Evolutionary conservation across 2,797 vertebrate species (phyloP).

Genomic region (Spea hammondii): DNA sequence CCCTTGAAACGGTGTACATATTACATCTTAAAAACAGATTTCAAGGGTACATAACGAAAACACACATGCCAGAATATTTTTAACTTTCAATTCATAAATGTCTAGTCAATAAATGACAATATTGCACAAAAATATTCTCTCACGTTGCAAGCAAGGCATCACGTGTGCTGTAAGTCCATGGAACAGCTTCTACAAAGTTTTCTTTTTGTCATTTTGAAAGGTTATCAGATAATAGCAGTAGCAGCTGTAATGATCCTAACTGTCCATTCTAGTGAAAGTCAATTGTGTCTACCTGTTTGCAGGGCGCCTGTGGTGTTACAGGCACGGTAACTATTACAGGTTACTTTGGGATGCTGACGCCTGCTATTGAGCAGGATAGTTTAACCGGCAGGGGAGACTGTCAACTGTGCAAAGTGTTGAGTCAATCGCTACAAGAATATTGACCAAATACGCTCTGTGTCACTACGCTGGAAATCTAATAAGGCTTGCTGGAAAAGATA

Average conservation of each 20-base stretch:
- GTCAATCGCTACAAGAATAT: conserved; percentile 30
- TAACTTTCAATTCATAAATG: too few species aligned
- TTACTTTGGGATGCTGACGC: background rate
- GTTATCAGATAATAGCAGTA: conserved; percentile 18
- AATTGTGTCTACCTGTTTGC: conserved; percentile 21
- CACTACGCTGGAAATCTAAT: conserved; percentile 4
- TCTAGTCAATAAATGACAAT: too few species aligned
- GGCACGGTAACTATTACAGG: conserved; percentile 9
- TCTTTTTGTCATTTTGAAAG: background rate
- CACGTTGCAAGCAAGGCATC: too few species aligned
- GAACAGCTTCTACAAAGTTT: too few species aligned
- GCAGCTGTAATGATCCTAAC: background rate
- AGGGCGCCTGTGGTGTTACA: conserved; percentile 6
- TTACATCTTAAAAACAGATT: too few species aligned
- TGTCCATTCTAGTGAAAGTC: background rate
- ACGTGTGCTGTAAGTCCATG: too few species aligned
- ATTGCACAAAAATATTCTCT: too few species aligned
- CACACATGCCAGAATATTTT: too few species aligned
- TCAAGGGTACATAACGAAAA: too few species aligned
- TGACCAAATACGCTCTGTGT: conserved; percentile 12
- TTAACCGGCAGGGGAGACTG: conserved; percentile 6
- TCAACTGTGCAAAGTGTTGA: conserved; percentile 38
- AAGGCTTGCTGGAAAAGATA: conserved; percentile 8
- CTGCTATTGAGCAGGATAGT: conserved; percentile 23
- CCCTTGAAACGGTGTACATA: too few species aligned